Evolutionary conservation across 2,888 invertebrate species (phyloP).

Genomic region (Sialis lutaria): DNA sequence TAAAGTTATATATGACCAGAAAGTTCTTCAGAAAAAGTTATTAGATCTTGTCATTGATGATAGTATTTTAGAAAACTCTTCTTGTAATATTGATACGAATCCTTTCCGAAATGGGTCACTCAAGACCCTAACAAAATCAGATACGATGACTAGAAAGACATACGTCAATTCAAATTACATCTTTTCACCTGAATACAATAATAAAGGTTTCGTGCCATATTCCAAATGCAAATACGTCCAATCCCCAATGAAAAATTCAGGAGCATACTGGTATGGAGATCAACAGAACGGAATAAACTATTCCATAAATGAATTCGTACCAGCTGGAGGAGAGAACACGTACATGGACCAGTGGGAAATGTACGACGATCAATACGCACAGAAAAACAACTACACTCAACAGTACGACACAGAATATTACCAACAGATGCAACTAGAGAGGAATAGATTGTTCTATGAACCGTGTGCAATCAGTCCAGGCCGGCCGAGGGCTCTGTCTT

Average conservation of each 20-base stretch:
- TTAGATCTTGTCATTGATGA: constrained; percentile 19
- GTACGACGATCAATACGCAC: not conserved
- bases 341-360: not conserved
- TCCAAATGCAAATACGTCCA: constrained; percentile 10
- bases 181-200: constrained; percentile 7
- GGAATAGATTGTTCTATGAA: constrained; percentile 7
- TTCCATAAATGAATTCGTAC: not conserved
- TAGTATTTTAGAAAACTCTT: not conserved
- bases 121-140: constrained; percentile 24
- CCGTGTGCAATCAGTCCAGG: constrained; percentile 5
- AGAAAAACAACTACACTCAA: not conserved
- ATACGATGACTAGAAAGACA: constrained; percentile 24
- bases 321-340: not conserved
- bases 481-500: constrained; percentile 31
- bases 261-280: constrained; percentile 7
- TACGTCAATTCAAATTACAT: constrained; percentile 16
- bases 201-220: constrained; percentile 9
- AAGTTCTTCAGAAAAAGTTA: constrained; percentile 16
- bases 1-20: constrained; percentile 9
- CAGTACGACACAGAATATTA: not conserved
- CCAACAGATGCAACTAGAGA: not conserved
- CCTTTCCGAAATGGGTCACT: constrained; percentile 12
- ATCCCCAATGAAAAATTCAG: constrained; percentile 5
- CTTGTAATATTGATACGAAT: constrained; percentile 13
- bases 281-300: not conserved